Evolutionary conservation across 2,888 invertebrate genomes (phyloP).

Genomic region (Cephalotes varians): DNA sequence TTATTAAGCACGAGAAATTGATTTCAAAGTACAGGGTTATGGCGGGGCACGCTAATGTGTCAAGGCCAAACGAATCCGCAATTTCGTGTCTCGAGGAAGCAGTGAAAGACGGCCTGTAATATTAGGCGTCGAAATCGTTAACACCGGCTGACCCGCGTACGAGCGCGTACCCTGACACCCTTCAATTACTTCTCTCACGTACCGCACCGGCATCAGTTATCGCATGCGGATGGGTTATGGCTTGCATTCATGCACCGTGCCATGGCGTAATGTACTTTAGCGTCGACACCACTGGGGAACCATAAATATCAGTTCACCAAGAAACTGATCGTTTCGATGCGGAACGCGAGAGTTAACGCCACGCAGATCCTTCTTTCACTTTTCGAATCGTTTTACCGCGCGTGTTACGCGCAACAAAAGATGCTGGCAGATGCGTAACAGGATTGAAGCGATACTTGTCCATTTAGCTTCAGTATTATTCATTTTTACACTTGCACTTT

Average conservation of each 20-base stretch:
- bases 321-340: slow-evolving; percentile 65
- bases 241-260: slow-evolving; percentile 69
- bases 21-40: neutral
- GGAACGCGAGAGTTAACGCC: slow-evolving; percentile 54
- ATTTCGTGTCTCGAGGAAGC: slow-evolving; percentile 62
- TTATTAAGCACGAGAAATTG: neutral
- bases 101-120: slow-evolving; percentile 56
- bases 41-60: slow-evolving; percentile 58
- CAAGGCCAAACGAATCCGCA: slow-evolving; percentile 61
- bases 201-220: slow-evolving; percentile 54
- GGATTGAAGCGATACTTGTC: neutral
- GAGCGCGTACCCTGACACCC: slow-evolving; percentile 60
- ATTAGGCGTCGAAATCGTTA: slow-evolving; percentile 65
- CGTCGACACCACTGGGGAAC: slow-evolving; percentile 63
- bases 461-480: neutral
- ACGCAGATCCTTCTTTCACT: slow-evolving; percentile 18
- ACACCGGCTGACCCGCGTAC: slow-evolving; percentile 60
- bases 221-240: slow-evolving; percentile 70
- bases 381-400: slow-evolving; percentile 7
- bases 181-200: slow-evolving; percentile 71
- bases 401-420: slow-evolving; percentile 22
- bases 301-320: slow-evolving; percentile 71
- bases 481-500: neutral
- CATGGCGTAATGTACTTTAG: slow-evolving; percentile 49
- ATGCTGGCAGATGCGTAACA: neutral